Evolutionary conservation across 1,140 invertebrate genomes (phyloP), one percentile per base, ranked within the genome.

Genomic region (Atta cephalotes): DNA sequence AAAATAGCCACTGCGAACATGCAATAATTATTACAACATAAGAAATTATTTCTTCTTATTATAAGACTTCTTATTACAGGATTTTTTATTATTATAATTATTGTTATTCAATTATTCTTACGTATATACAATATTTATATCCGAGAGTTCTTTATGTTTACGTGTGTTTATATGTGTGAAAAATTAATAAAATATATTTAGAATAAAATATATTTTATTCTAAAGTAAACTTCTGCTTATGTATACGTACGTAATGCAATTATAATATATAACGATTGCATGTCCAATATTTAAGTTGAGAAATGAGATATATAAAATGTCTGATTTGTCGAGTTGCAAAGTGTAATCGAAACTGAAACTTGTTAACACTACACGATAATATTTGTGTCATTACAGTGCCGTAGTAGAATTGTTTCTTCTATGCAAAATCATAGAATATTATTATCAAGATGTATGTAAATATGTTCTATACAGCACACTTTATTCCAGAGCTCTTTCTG

Each of bases 311-410:
- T 60, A 77, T 39, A 16, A 35, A 68, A 78, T 45, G 35, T 68
- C 51, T 89, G 49, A 51, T 51, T 16, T 51, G 62, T 72, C 14
- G 51, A 79, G 70, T 51, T 76, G 70, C 70, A 21, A 84, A 84
- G 80, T 62, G 35, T 31, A 39, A 62, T 81, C 53, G 60, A 89
- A 89, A 89, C 87, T 89, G 82, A 89, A 49, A 58, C 76, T 80
- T 39, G 31, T 16, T 56, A 58, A 63, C 60, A 35, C 53, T 66
- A 21, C 10, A 60, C 62, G 35, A 76, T 51, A 28, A 70, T 7
- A 28, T 63, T 62, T 31, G 39, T 60, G n/a, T 21, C 16, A n/a
- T 60, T 70, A 16, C 88, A 88, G 88, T 88, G 79, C 79, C 82
- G 88, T 88, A 66, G 12, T 31, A 25, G 18, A 70, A 39, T 45